Conservation (phyloP, 2,888 invertebrate species). For the Acanthococcus lagerstroemiae region DNA sequence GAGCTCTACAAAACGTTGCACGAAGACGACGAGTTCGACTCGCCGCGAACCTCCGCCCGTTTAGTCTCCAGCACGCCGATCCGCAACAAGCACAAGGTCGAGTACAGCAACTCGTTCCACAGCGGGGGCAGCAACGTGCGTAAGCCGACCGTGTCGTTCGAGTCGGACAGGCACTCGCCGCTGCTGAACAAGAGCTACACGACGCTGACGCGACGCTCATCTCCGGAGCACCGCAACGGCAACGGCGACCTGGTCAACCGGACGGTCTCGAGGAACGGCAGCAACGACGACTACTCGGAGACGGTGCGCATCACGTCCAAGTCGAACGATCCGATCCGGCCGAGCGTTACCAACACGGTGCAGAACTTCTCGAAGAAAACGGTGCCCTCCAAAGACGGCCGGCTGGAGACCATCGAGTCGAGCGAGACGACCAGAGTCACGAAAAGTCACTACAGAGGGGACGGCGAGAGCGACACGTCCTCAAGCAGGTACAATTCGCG, state of each 20-base stretch:
- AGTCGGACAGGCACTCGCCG: slow-evolving; percentile 33
- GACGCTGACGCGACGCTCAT: slow-evolving; percentile 35
- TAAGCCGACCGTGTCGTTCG: slow-evolving; percentile 32
- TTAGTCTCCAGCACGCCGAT: slow-evolving; percentile 39
- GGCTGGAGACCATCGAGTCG: slow-evolving; percentile 59
- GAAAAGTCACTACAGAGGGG: slow-evolving; percentile 51
- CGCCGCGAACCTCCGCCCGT: background rate
- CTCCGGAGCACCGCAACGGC: slow-evolving; percentile 34
- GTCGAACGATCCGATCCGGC: slow-evolving; percentile 55
- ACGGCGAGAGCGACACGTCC: slow-evolving; percentile 47
- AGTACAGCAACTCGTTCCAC: slow-evolving; percentile 37
- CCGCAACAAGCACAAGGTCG: slow-evolving; percentile 34
- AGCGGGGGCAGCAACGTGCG: slow-evolving; percentile 33
- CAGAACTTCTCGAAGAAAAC: slow-evolving; percentile 60
- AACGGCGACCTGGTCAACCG: slow-evolving; percentile 37
- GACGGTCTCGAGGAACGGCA: slow-evolving; percentile 35
- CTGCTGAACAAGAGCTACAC: slow-evolving; percentile 28
- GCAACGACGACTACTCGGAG: slow-evolving; percentile 58
- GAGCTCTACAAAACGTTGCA: slow-evolving; percentile 61
- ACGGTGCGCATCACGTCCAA: slow-evolving; percentile 59
- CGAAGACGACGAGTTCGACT: slow-evolving; percentile 45
- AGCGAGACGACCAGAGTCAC: slow-evolving; percentile 61
- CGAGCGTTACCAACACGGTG: slow-evolving; percentile 60
- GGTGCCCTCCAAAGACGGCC: slow-evolving; percentile 54
- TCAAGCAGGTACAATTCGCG: slow-evolving; percentile 40